Conservation (phyloP, 2,888 invertebrate genomes). For the Hartigia nigra region DNA sequence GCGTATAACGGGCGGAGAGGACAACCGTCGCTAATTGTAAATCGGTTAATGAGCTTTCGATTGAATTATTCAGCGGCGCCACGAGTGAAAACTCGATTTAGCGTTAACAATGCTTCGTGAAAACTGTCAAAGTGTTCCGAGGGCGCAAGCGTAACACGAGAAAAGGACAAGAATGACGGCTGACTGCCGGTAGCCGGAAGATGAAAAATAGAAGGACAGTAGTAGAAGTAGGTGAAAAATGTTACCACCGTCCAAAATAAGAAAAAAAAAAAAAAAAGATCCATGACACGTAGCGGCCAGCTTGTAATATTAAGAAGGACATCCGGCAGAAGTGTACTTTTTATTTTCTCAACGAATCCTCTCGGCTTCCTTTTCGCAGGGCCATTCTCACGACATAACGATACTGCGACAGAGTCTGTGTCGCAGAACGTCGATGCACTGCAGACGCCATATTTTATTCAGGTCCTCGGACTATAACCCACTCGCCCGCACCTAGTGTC, state of each 20-base stretch:
- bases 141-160: neutral
- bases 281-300: no score
- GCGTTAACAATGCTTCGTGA: neutral
- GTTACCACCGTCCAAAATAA: neutral
- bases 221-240: neutral
- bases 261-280: no score
- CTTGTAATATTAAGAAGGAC: no score
- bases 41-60: slow-evolving; percentile 31
- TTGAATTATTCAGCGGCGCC: slow-evolving; percentile 22
- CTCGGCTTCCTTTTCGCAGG: neutral
- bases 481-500: neutral
- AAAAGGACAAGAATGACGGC: neutral
- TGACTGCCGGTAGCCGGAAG: neutral
- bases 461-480: slow-evolving; percentile 36
- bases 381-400: slow-evolving; percentile 40
- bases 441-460: slow-evolving; percentile 58
- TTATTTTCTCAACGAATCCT: neutral
- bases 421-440: slow-evolving; percentile 51
- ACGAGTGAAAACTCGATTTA: slow-evolving; percentile 8
- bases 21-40: slow-evolving; percentile 22
- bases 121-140: neutral
- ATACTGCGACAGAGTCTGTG: slow-evolving; percentile 48
- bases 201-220: neutral
- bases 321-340: neutral
- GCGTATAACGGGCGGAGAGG: neutral